Base-by-base conservation (phyloP, 2,888 invertebrate genomes). In the Napeogenes sylphis region DNA sequence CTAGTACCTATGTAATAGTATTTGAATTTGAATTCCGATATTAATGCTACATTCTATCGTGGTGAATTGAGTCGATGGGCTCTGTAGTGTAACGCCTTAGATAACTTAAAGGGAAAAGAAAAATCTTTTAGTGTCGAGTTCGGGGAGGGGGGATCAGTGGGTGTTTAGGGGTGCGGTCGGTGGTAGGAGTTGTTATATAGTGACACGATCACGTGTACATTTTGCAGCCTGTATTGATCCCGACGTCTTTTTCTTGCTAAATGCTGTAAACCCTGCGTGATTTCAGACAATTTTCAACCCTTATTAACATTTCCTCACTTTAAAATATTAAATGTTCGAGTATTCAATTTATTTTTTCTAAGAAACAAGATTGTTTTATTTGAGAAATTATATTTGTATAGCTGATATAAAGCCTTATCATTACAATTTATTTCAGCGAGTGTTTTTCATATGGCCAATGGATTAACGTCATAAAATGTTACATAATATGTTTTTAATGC, bases 151-250 rank as follows among this genome's bases (percentile, higher is more conserved):
- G 80, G 79, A 79, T 75, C 77, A 73, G 78, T 84, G 85, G 88
- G 83, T 85, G 83, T 84, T 79, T 78, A 82, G 83, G 85, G 87
- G 85, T 79, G 82, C 80, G 79, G 79, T 77, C 79, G 79, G 80
- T 78, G 83, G 84, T 80, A 80, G 83, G 86, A 82, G 86, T 84
- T 84, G 87, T 85, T 89, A 86, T 87, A 86, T 88, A 89, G 90
- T 89, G 87, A 86, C 86, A 85, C 85, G 89, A 89, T 88, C 87
- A 89, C 88, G 89, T 90, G 88, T 89, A 88, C 85, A 87, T 88
- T 90, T 90, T 90, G 89, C 88, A 88, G 88, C 84, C 78, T 80
- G 87, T 90, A 90, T 89, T 89, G 90, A 90, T 89, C 83, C 81
- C 79, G 81, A 81, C 87, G 85, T 81, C 81, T 83, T 83, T 81